Percentiles rank a stretch among this genome's conserved stretches.
These are phyloP conservation scores for Laupala kohalensis DNA, from an alignment of 1,140 invertebrate species.

Conservation along the genomic window DNA sequence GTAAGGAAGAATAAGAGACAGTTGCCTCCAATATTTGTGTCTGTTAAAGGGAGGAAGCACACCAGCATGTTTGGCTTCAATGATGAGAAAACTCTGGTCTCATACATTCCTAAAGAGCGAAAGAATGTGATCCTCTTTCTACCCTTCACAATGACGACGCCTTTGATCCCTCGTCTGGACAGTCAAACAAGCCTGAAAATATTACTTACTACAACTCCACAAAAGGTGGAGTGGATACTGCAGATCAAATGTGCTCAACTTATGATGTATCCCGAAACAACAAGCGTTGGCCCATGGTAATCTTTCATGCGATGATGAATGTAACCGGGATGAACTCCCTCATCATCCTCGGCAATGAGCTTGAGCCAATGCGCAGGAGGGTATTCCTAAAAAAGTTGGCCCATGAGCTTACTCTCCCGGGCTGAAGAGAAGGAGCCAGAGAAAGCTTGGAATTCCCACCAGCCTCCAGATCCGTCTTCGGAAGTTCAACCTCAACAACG, in stretches of 20 bases:
- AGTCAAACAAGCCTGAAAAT: conserved; percentile 24
- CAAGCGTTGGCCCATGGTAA: background rate
- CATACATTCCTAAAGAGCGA: conserved; percentile 21
- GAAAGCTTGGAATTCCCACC: too few species aligned
- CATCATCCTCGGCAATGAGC: background rate
- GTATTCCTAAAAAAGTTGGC: background rate
- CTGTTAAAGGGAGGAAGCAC: conserved; percentile 13
- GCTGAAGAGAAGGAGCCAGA: background rate
- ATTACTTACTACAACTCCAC: conserved; percentile 27
- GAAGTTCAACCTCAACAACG: too few species aligned
- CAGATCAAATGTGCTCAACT: conserved; percentile 23
- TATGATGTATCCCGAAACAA: conserved; percentile 18
- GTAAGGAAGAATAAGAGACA: conserved; percentile 24
- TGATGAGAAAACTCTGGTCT: conserved; percentile 18
- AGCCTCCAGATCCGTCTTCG: too few species aligned
- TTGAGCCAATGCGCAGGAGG: background rate
- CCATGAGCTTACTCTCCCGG: background rate
- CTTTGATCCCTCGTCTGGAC: conserved; percentile 15
- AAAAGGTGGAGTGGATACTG: conserved; percentile 28
- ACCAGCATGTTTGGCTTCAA: conserved; percentile 21
- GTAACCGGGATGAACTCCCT: conserved; percentile 16
- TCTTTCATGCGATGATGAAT: conserved; percentile 7
- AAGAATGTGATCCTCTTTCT: conserved; percentile 19
- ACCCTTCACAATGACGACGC: conserved; percentile 15
- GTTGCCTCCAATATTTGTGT: conserved; percentile 20